Evolutionary conservation across 2,797 vertebrate genomes (phyloP).

Genomic region (Premnoplex brunnescens): DNA sequence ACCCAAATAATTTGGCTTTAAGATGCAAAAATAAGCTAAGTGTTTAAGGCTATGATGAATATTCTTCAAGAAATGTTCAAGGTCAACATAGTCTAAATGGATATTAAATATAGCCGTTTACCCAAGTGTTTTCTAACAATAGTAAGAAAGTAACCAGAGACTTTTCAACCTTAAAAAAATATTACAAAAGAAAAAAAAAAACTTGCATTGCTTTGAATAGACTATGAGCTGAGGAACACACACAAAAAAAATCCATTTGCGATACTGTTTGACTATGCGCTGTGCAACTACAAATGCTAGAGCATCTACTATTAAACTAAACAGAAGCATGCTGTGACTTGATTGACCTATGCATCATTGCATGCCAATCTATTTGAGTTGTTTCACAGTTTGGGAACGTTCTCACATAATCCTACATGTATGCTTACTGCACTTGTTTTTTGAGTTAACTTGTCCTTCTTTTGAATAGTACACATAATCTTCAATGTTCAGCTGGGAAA

Average conservation of each 20-base stretch:
- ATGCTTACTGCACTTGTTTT: slow-evolving; percentile 8
- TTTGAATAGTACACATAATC: background rate
- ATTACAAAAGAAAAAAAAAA: background rate
- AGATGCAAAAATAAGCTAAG: background rate
- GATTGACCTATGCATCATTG: slow-evolving; percentile 47
- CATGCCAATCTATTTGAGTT: slow-evolving; percentile 22
- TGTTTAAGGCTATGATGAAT: background rate
- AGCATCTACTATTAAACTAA: slow-evolving; percentile 37
- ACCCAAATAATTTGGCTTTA: background rate
- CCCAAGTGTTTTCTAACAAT: background rate
- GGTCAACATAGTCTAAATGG: background rate
- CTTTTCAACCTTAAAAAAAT: background rate
- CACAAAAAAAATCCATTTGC: background rate
- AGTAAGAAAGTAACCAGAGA: background rate
- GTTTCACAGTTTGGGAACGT: slow-evolving; percentile 43
- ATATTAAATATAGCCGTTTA: background rate
- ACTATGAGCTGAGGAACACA: background rate
- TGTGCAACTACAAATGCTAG: background rate
- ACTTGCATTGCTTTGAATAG: background rate
- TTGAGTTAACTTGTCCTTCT: slow-evolving; percentile 36
- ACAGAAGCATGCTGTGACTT: slow-evolving; percentile 38
- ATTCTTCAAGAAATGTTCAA: background rate
- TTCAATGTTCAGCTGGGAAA: background rate
- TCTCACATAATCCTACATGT: slow-evolving; percentile 20
- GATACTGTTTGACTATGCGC: background rate